Evolutionary conservation across 2,113 vertebrate species (phyloP), one percentile per base, ranked within the genome.

Genomic region (Malurus elegans): DNA sequence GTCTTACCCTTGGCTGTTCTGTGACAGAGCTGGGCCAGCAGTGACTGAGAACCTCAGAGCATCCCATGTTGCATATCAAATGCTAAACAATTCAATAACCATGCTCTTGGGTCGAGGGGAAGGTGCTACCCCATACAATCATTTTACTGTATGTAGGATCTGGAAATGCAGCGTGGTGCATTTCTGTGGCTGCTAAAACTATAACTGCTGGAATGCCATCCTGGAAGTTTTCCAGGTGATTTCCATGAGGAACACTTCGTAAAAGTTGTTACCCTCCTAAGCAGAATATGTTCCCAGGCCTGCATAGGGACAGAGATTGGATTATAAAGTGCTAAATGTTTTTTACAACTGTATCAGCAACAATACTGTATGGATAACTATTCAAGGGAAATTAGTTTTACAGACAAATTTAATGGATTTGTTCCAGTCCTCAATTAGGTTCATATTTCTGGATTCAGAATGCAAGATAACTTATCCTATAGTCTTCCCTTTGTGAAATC

Each of bases 241-340:
- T 98, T 98, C 98, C 98, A 98, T 38, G 96, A 98, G 98, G 98
- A 98, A 95, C 97, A 98, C 98, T 98, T 98, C 98, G 97, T 97
- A 98, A 98, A 98, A 98, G 94, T 97, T 98, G 97, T 98, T 97
- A 98, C 97, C 96, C 95, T 98, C 97, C 97, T 97, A 96, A 98
- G 93, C 78, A 95, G 95, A 98, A 93, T 97, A 76, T 2, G 85
- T 97, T 98, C 97, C 97, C 97, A 98, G 95, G 95, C 96, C 93
- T 96, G 94, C 94, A 97, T 94, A 97, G 96, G 95, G 97, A 97
- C 96, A 98, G 94, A 98, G 97, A 98, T 97, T 97, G 98, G 98
- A 98, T 98, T 98, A 98, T 98, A 98, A 98, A 97, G 97, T 97
- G 97, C 97, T 98, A 98, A 98, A 98, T 97, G 97, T 95, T 98